Conservation (phyloP, 2,113 vertebrate species). For the Geococcyx californianus region DNA sequence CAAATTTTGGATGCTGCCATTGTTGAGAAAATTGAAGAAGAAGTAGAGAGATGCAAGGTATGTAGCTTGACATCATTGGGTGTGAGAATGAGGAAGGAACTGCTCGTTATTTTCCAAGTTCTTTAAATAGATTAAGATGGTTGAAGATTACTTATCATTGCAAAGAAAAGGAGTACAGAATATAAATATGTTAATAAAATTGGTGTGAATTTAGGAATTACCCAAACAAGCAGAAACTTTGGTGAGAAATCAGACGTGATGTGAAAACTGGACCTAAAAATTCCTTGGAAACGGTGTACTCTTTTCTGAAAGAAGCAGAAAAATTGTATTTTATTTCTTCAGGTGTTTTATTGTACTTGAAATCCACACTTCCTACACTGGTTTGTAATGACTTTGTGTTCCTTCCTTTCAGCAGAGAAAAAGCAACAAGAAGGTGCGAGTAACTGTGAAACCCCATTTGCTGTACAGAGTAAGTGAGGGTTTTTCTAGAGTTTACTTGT, state of each 20-base stretch:
- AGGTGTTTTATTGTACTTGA: background rate
- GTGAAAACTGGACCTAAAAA: background rate
- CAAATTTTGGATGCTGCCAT: slow-evolving; percentile 87
- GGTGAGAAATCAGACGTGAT: background rate
- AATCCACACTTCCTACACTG: background rate
- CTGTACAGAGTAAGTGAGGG: slow-evolving; percentile 88
- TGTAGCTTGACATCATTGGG: background rate
- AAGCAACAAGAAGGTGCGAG: slow-evolving; percentile 92
- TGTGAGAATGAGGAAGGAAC: background rate
- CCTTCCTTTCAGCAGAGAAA: slow-evolving; percentile 83
- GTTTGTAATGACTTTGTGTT: background rate
- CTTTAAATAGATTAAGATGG: background rate
- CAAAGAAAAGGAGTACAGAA: background rate
- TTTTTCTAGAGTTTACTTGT: background rate
- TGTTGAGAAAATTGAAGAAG: slow-evolving; percentile 89
- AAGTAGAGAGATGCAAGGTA: slow-evolving; percentile 88
- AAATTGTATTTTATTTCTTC: background rate
- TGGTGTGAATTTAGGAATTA: background rate
- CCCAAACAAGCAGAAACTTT: background rate
- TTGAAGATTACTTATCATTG: background rate
- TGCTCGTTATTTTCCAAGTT: background rate
- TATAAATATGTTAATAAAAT: background rate
- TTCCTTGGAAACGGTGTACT: background rate
- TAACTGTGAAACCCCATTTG: slow-evolving; percentile 96
- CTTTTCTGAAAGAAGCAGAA: background rate